Evolutionary conservation across 2,888 invertebrate species (phyloP).

Genomic region (Aethes cnicana): DNA sequence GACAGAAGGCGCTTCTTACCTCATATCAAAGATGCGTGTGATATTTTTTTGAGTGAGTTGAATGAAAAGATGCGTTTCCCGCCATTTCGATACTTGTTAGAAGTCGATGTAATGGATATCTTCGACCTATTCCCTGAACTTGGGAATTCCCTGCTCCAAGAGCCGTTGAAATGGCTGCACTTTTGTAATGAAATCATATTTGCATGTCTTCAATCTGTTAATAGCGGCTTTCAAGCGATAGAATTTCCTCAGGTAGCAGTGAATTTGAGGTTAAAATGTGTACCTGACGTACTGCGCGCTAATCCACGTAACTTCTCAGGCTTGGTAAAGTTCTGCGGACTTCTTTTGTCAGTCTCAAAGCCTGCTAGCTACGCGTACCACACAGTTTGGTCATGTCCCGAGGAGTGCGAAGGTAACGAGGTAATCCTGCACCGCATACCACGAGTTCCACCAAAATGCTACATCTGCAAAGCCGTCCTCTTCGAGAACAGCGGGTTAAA

Average conservation of each 20-base stretch:
- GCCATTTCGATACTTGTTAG: conserved; percentile 56
- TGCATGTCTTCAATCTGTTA: conserved; percentile 54
- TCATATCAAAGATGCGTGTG: conserved; percentile 55
- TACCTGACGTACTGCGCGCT: conserved; percentile 43
- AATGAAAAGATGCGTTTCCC: conserved; percentile 57
- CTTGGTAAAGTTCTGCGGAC: conserved; percentile 52
- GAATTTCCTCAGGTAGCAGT: conserved; percentile 55
- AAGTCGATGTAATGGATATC: conserved; percentile 66
- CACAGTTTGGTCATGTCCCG: conserved; percentile 74
- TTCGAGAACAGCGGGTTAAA: conserved; percentile 70
- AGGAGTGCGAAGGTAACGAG: conserved; percentile 71
- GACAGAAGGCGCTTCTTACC: conserved; percentile 56
- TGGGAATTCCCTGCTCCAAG: conserved; percentile 54
- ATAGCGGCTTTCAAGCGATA: conserved; percentile 42
- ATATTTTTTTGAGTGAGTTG: conserved; percentile 50
- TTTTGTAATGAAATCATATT: conserved; percentile 60
- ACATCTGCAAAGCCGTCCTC: conserved; percentile 57
- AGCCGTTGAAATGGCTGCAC: conserved; percentile 59
- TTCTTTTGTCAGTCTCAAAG: conserved; percentile 57
- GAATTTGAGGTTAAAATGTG: conserved; percentile 53
- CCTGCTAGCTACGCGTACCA: conserved; percentile 62
- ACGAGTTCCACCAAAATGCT: conserved; percentile 64
- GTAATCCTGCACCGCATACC: conserved; percentile 65
- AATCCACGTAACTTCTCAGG: conserved; percentile 50
- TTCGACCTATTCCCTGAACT: conserved; percentile 53